Base-by-base conservation (phyloP, 2,797 vertebrate genomes). In the Odontamblyopus lacepedii region DNA sequence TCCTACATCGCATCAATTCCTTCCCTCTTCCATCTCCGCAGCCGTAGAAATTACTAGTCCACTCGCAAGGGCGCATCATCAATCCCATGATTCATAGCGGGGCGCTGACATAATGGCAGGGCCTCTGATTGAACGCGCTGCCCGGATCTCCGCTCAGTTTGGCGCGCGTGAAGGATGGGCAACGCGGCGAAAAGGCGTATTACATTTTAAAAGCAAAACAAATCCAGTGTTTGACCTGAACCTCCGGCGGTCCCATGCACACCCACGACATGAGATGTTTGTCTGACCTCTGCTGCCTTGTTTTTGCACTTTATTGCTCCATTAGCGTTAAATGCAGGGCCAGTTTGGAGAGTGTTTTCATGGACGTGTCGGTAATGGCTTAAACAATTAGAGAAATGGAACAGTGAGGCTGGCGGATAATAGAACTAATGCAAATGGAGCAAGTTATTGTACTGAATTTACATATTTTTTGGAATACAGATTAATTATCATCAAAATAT, bases 1-100 rank as follows among this genome's bases (percentile, higher is more conserved):
- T 73, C 69, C 64, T 11, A 62, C 62, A 74, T 32, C 72, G 73
- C 85, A 82, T 77, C 79, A 71, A 87, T 83, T 86, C 72, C 77
- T 85, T 85, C 85, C 84, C 86, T 77, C 83, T 80, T 92, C 86
- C 83, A 68, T 91, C 85, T 83, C 71, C 41, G 61, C 79, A 86
- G 88, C 91, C 90, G 84, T 78, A 90, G 86, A 89, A 88, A 94
- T 94, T 92, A 93, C 92, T 93, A 94, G 90, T 88, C 85, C 85
- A 87, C 81, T 91, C 84, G 86, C 85, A 79, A 77, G 83, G 86
- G 78, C 72, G 53, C 72, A 77, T 84, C 80, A 81, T 94, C 90
- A 89, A 87, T 94, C 92, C 87, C 80, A 78, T 84, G 78, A 73
- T 87, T 90, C 80, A 82, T 87, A 78, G 79, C 68, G 67, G 60